A percentile compares a stretch with the other conserved stretches of the same genome.
Conservation (phyloP, 37 sponge, comb jelly and placozoan genomes). For the Hexactinellida sp. region DNA sequence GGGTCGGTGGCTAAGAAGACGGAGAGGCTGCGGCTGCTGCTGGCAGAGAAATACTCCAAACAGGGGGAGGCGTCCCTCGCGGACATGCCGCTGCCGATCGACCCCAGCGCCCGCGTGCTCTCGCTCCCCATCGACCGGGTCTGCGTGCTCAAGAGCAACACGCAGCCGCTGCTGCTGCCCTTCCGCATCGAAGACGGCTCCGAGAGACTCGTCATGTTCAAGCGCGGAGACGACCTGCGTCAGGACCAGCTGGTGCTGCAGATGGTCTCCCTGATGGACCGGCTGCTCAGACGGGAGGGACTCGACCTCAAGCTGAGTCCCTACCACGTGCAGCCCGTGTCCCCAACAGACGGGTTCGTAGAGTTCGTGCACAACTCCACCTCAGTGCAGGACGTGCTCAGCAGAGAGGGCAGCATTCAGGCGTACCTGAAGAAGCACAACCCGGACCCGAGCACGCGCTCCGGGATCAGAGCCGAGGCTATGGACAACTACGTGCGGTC, state of each 20-base stretch:
- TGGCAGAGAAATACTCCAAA: not conserved
- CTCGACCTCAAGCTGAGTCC: constrained; percentile 96
- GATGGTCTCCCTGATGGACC: constrained; percentile 86
- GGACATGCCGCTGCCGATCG: not conserved
- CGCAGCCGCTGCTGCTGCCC: constrained; percentile 60
- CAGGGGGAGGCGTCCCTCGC: not conserved
- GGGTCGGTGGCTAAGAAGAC: not conserved
- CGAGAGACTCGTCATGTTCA: constrained; percentile 68
- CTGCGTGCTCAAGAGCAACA: constrained; percentile 75
- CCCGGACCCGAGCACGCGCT: not conserved
- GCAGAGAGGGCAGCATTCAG: not conserved
- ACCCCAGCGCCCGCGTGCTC: not conserved
- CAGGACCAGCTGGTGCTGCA: constrained; percentile 97
- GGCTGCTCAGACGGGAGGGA: constrained; percentile 75
- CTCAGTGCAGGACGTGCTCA: not conserved
- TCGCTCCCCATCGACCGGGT: not conserved
- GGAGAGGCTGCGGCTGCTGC: not conserved
- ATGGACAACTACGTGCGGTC: constrained; percentile 91
- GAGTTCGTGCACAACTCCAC: not conserved
- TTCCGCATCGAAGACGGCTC: constrained; percentile 28
- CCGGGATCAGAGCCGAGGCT: constrained; percentile 65
- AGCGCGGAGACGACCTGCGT: constrained; percentile 85
- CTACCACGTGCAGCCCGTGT: constrained; percentile 78
- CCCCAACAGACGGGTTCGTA: constrained; percentile 43
- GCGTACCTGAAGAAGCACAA: constrained; percentile 16